Conservation (phyloP, 2,888 invertebrate species). For the Pterobdella sp. region DNA sequence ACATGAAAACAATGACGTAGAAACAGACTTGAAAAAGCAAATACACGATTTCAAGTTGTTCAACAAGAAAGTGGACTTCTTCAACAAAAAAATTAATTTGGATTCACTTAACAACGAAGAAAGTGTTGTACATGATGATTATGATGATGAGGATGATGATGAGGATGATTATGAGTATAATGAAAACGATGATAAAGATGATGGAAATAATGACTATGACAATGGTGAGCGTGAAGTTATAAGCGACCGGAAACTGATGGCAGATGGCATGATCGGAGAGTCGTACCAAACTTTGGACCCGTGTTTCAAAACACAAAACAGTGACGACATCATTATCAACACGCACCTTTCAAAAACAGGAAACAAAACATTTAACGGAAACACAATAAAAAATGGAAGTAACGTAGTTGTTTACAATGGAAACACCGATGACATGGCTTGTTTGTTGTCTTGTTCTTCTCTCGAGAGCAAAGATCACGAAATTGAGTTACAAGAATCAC, state of each 20-base stretch:
- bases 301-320: background rate
- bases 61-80: background rate
- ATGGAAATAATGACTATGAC: background rate
- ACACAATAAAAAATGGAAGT: background rate
- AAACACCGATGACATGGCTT: background rate
- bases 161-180: conserved; percentile 17
- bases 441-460: background rate
- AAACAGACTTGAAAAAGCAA: background rate
- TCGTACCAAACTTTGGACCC: too few species aligned
- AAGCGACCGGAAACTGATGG: too few species aligned
- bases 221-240: too few species aligned
- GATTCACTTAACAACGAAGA: background rate
- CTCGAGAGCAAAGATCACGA: background rate
- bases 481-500: background rate
- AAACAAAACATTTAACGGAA: background rate
- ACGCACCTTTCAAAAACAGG: background rate
- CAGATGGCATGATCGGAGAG: too few species aligned
- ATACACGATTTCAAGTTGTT: background rate
- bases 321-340: background rate
- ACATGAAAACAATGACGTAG: background rate
- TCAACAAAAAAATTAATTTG: background rate
- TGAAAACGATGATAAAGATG: conserved; percentile 18
- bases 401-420: background rate
- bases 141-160: conserved; percentile 15
- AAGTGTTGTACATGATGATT: background rate